phyloP scores from a whole-genome alignment of 2,797 vertebrate species.

The Nannoperca australis region DNA sequence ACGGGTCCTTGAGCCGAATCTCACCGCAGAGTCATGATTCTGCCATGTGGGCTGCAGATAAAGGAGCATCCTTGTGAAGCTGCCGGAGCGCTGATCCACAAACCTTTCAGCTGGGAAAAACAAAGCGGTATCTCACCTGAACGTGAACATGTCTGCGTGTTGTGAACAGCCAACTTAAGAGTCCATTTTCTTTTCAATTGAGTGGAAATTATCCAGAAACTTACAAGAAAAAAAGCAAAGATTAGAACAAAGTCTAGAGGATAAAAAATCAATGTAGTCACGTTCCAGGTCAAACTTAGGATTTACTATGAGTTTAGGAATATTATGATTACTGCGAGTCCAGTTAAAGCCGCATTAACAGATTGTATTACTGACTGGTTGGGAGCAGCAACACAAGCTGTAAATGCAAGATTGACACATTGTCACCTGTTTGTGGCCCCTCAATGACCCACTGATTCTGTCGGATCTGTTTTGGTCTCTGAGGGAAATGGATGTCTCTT shows the following conservation, averaged over 20 bases:
- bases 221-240: neutral
- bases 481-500: too few relatives aligned
- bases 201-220: neutral
- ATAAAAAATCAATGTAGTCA: neutral
- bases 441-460: too few relatives aligned
- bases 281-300: too few relatives aligned
- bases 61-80: constrained; percentile 1
- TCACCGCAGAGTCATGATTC: constrained; percentile 5
- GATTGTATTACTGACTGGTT: too few relatives aligned
- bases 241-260: neutral
- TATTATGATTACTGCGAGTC: neutral
- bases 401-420: too few relatives aligned
- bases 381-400: too few relatives aligned
- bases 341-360: too few relatives aligned
- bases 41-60: constrained; percentile 6
- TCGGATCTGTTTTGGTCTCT: too few relatives aligned
- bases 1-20: constrained; percentile 11
- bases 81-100: neutral
- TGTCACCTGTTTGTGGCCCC: too few relatives aligned
- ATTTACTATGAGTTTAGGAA: neutral
- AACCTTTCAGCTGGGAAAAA: neutral
- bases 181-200: neutral
- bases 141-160: neutral
- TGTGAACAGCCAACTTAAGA: neutral
- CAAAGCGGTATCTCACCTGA: neutral